phyloP scores from a whole-genome alignment of 2,113 vertebrate species.

The Petromus typicus region DNA sequence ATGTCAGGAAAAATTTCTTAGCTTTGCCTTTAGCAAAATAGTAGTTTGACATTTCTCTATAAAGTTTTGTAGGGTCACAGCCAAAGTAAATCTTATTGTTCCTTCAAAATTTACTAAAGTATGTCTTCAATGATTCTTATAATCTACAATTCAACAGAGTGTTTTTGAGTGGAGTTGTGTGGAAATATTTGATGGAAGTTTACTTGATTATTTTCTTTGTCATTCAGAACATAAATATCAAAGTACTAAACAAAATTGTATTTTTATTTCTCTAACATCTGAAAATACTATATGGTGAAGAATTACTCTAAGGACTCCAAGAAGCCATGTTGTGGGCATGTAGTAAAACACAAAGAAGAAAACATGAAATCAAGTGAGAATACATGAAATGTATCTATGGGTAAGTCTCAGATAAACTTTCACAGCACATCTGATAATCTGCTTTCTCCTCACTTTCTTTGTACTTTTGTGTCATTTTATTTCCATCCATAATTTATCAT shows the following conservation, averaged over 20 bases:
- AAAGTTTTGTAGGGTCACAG: slow-evolving; percentile 1
- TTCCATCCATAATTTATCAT: neutral
- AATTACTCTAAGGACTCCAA: neutral
- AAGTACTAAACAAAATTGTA: neutral
- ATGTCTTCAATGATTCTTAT: neutral
- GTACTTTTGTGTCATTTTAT: neutral
- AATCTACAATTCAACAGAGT: neutral
- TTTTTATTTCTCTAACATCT: neutral
- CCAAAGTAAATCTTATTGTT: slow-evolving; percentile 57
- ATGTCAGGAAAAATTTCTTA: neutral
- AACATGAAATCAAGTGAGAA: accelerated
- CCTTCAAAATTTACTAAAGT: neutral
- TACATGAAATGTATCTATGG: neutral
- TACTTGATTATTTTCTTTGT: neutral
- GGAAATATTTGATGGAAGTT: neutral
- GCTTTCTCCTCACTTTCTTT: neutral
- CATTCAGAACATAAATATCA: neutral
- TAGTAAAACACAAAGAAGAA: neutral
- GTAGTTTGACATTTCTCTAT: slow-evolving; percentile 54
- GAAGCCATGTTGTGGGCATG: neutral
- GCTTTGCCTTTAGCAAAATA: slow-evolving; percentile 20
- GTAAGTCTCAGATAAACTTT: neutral
- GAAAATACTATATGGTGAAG: neutral
- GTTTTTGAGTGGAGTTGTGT: neutral
- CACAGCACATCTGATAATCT: neutral